Conservation (phyloP, 2,797 vertebrate genomes). For the Sebastiscus albofasciatus region DNA sequence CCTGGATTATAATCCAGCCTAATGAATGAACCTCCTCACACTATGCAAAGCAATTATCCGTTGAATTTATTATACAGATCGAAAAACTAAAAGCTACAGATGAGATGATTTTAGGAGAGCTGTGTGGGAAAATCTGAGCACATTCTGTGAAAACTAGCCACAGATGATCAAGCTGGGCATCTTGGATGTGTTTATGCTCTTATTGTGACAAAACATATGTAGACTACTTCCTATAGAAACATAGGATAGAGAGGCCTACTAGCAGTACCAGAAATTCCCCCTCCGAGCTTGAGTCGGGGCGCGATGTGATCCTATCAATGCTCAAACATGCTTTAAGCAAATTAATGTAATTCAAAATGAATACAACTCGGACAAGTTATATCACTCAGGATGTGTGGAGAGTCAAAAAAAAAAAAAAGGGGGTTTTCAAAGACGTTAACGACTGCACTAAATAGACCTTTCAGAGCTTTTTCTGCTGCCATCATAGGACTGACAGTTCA, state of each 20-base stretch:
- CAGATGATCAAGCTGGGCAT: constrained; percentile 31
- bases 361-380: constrained; percentile 61
- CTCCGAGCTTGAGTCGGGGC: constrained; percentile 31
- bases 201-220: constrained; percentile 32
- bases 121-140: constrained; percentile 24
- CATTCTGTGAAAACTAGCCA: constrained; percentile 32
- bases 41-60: constrained; percentile 46
- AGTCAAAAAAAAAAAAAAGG: background rate
- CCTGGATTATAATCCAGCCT: constrained; percentile 37
- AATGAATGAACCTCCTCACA: constrained; percentile 31
- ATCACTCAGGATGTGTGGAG: constrained; percentile 35
- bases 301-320: constrained; percentile 51
- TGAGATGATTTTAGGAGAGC: constrained; percentile 30
- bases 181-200: constrained; percentile 27
- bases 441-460: constrained; percentile 47
- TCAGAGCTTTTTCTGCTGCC: constrained; percentile 59
- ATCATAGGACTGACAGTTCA: constrained; percentile 29
- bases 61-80: constrained; percentile 48
- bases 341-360: constrained; percentile 72
- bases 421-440: constrained; percentile 13
- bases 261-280: constrained; percentile 34
- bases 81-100: constrained; percentile 44
- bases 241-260: constrained; percentile 40
- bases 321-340: constrained; percentile 64
- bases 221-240: constrained; percentile 49